These are phyloP conservation scores for Cyphomyrmex costatus DNA, from an alignment of 1,140 invertebrate genomes.

Conservation along the genomic window DNA sequence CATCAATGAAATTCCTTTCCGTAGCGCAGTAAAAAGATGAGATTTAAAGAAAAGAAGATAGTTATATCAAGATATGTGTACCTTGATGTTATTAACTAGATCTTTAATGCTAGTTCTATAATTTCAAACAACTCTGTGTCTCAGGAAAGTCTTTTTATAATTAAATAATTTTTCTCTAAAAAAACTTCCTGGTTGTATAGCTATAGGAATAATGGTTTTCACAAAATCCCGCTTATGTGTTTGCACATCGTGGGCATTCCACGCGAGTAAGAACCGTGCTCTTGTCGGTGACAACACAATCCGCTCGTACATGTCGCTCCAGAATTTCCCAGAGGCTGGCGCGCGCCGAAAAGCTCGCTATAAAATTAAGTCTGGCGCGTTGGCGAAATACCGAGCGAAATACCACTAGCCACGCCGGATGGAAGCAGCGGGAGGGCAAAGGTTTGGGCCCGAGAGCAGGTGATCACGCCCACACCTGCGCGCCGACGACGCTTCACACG, in stretches of 20 bases:
- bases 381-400: slow-evolving; percentile 69
- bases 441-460: slow-evolving; percentile 76
- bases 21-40: neutral
- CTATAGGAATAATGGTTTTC: slow-evolving; percentile 13
- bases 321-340: slow-evolving; percentile 62
- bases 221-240: slow-evolving; percentile 12
- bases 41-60: neutral
- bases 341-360: slow-evolving; percentile 60
- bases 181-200: neutral
- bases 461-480: slow-evolving; percentile 82
- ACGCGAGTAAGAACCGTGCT: slow-evolving; percentile 50
- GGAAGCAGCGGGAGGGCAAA: slow-evolving; percentile 64
- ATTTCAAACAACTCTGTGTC: neutral
- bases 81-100: neutral
- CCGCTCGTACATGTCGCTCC: neutral
- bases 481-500: slow-evolving; percentile 42
- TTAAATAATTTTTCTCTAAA: slow-evolving; percentile 20
- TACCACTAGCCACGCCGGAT: slow-evolving; percentile 36
- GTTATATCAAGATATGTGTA: neutral
- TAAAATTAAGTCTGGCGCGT: slow-evolving; percentile 71
- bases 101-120: neutral
- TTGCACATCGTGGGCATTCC: slow-evolving; percentile 61
- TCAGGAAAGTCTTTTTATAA: neutral
- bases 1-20: neutral
- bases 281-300: slow-evolving; percentile 41